Conservation (phyloP, 2,797 vertebrate species). For the Enteromius anoplus region DNA sequence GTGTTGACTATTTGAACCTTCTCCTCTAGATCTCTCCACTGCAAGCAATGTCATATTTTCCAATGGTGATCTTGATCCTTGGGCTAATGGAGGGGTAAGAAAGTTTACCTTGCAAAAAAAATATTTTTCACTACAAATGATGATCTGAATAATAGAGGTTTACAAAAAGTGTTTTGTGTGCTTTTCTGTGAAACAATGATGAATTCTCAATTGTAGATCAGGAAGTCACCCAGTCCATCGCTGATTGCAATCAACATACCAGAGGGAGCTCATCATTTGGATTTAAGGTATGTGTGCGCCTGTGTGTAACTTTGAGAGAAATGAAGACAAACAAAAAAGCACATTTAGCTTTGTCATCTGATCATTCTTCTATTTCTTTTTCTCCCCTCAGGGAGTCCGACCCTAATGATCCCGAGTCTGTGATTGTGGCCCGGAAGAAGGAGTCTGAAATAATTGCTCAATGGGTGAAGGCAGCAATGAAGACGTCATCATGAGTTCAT, state of each 20-base stretch:
- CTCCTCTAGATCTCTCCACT: slow-evolving; percentile 78
- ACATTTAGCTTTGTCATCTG: not conserved
- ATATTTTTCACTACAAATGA: not conserved
- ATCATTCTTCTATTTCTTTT: not conserved
- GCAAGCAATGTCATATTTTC: slow-evolving; percentile 95
- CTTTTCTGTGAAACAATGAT: not conserved
- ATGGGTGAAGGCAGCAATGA: slow-evolving; percentile 80
- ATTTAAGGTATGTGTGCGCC: slow-evolving; percentile 78
- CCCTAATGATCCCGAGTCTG: slow-evolving; percentile 80
- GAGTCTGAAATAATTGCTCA: slow-evolving; percentile 80
- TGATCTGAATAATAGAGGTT: not conserved
- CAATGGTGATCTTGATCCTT: slow-evolving; percentile 93
- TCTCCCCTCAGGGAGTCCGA: slow-evolving; percentile 75
- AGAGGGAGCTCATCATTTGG: slow-evolving; percentile 93
- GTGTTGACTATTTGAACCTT: not conserved
- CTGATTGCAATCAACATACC: slow-evolving; percentile 81
- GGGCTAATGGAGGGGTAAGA: slow-evolving; percentile 93
- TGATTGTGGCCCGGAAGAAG: slow-evolving; percentile 73
- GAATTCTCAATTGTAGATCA: slow-evolving; percentile 73
- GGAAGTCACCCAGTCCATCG: slow-evolving; percentile 79
- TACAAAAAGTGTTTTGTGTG: not conserved
- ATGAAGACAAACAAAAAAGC: not conserved
- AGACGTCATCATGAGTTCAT: slow-evolving; percentile 24
- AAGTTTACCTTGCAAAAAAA: no score
- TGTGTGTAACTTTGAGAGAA: not conserved